These are phyloP conservation scores for Papilio dardanus DNA, from an alignment of 1,140 invertebrate species.

Conservation along the genomic window DNA sequence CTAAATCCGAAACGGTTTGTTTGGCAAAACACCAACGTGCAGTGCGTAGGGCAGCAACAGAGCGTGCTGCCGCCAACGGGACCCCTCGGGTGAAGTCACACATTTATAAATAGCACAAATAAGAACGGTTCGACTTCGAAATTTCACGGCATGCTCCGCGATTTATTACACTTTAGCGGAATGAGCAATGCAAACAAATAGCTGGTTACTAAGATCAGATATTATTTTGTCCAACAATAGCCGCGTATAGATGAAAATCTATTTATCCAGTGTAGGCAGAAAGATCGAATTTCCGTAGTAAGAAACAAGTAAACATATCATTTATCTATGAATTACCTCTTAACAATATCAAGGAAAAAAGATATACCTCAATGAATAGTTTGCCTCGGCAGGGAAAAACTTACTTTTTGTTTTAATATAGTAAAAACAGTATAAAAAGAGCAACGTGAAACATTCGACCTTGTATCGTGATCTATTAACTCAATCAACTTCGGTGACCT, in stretches of 20 bases:
- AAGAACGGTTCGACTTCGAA: conserved; percentile 52
- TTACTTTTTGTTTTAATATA: neutral
- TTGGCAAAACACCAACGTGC: conserved; percentile 54
- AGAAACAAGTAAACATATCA: no score
- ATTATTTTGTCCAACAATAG: neutral
- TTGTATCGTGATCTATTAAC: conserved; percentile 1
- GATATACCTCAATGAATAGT: no score
- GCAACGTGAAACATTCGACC: neutral
- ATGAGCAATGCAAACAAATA: neutral
- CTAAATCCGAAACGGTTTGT: conserved; percentile 18
- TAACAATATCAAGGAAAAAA: no score
- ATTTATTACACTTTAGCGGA: conserved; percentile 52
- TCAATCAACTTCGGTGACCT: conserved; percentile 22
- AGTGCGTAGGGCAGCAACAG: conserved; percentile 43
- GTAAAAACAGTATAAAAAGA: neutral
- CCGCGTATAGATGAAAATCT: no score
- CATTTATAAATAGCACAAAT: conserved; percentile 67
- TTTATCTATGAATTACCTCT: no score
- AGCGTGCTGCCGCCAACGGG: conserved; percentile 40
- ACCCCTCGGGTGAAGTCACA: conserved; percentile 61
- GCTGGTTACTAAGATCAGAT: neutral
- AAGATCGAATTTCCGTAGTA: neutral
- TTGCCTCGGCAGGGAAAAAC: no score
- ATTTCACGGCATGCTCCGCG: conserved; percentile 55
- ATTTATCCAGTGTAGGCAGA: neutral